These are phyloP conservation scores for Ditylenchus weischeri DNA, from an alignment of 2,888 invertebrate species.

Conservation along the genomic window DNA sequence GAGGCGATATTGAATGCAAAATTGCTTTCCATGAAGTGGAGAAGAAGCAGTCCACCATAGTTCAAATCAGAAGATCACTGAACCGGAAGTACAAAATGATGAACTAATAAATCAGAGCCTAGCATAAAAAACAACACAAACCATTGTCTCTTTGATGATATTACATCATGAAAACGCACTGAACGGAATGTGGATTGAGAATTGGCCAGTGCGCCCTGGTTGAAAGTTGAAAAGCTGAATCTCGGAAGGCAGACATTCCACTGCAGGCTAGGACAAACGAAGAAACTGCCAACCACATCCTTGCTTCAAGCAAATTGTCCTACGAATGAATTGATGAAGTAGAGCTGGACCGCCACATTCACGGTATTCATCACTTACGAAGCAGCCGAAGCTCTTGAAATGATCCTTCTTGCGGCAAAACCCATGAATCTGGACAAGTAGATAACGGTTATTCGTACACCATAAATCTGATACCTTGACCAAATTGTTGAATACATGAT, in stretches of 20 bases:
- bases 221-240: slow-evolving; percentile 40
- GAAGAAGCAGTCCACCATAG: no score
- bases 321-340: not conserved
- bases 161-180: slow-evolving; percentile 44
- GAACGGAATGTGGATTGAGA: slow-evolving; percentile 29
- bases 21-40: no score
- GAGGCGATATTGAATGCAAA: no score
- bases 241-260: slow-evolving; percentile 38
- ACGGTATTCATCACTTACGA: not conserved
- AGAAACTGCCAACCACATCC: no score
- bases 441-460: no score
- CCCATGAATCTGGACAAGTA: not conserved
- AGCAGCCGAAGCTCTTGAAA: not conserved
- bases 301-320: not conserved
- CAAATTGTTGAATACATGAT: no score
- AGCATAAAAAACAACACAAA: slow-evolving; percentile 33
- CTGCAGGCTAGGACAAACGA: no score
- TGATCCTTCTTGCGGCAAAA: not conserved
- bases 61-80: no score
- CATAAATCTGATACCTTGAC: no score
- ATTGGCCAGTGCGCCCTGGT: not conserved
- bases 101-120: slow-evolving; percentile 14
- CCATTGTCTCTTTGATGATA: slow-evolving; percentile 31
- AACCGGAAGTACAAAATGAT: no score
- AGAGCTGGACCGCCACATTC: slow-evolving; percentile 1